Percentiles rank a stretch among this genome's conserved stretches.
Conservation (phyloP, 2,113 vertebrate species). For the Manacus vitellinus region DNA sequence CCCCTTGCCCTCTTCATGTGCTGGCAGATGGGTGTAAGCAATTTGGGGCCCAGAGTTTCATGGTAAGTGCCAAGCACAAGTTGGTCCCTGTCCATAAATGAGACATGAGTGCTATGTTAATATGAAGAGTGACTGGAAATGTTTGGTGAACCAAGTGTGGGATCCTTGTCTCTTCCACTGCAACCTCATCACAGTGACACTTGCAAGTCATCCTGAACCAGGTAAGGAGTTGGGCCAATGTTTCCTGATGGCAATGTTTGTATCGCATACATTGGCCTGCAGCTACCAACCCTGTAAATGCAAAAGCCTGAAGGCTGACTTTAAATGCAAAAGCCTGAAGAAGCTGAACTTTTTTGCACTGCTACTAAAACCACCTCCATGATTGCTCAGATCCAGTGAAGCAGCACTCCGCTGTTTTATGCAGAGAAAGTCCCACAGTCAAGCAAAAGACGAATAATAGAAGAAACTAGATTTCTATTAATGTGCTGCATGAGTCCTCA, state of each 20-base stretch:
- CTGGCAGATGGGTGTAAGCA: neutral
- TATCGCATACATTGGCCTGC: neutral
- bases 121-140: neutral
- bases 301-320: conserved; percentile 46
- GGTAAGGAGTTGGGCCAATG: neutral
- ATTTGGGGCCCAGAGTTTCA: too few species aligned
- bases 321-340: conserved; percentile 51
- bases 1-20: neutral
- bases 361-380: neutral
- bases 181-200: neutral
- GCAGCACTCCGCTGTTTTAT: neutral
- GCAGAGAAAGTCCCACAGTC: neutral
- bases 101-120: neutral
- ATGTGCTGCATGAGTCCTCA: neutral
- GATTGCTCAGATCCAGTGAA: neutral
- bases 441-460: neutral
- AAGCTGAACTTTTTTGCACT: conserved; percentile 20
- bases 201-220: neutral
- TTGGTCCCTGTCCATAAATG: neutral
- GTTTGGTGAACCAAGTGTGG: neutral
- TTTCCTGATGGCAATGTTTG: neutral
- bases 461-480: neutral
- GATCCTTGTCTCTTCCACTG: neutral
- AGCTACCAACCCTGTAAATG: conserved; percentile 44
- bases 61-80: neutral